Base-by-base conservation (phyloP, 2,113 vertebrate genomes). In the Chaetura pelagica region DNA sequence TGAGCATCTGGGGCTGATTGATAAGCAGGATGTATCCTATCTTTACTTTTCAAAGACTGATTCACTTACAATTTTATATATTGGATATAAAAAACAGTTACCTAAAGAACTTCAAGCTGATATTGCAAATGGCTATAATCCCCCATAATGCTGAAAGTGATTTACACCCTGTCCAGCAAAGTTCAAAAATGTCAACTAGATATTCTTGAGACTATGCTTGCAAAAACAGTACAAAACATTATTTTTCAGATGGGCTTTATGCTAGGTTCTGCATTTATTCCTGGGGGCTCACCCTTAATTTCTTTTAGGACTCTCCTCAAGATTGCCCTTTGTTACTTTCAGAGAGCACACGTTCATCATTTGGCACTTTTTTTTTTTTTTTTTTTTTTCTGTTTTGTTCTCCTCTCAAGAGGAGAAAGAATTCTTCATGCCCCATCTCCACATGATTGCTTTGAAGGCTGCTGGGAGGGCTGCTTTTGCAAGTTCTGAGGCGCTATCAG, bases 11-110 rank as follows among this genome's bases (percentile, higher is more conserved):
- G 77, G 34, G 10, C 69, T 87, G 78, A 87, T 87, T 22, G 29
- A 95, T 96, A 96, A 91, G 58, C 12, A 1, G 14, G 34, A 32
- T 59, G 59, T 66, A 78, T 11, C 59, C 55, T 67, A 13, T 81
- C 44, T 69, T 89, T 64, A 24, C 40, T 91, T 93, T 79, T 91
- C 84, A 95, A 96, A 83, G 86, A 59, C 83, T 87, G 62, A 84
- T 84, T 90, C 69, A 69, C 46, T 92, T 87, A 62, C 32, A 84
- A 9, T 21, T 27, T 18, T 54, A 1, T 52, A 40, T 67, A 48
- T 15, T 69, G 40, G 18, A 67, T 89, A 58, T 93, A n/a, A 55
- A 44, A 82, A 62, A 6, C 8, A 34, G 30, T 72, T 63, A 27
- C 35, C 40, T 75, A 66, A 81, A 75, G 26, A 92, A 59, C 42